Evolutionary conservation across 2,888 invertebrate species (phyloP).

Genomic region (Dione juno): DNA sequence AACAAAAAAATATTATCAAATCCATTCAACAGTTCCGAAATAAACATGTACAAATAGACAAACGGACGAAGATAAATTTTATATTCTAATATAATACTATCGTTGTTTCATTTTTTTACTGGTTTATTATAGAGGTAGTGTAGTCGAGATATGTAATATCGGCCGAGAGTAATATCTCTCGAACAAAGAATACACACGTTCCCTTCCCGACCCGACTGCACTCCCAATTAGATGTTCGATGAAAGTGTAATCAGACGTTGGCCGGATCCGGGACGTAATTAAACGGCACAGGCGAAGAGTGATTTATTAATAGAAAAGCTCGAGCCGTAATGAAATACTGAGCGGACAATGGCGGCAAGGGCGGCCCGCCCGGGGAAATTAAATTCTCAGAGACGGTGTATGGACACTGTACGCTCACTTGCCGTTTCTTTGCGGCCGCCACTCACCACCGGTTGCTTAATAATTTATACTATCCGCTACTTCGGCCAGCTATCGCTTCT

Average conservation of each 20-base stretch:
- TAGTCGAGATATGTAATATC: slow-evolving; percentile 61
- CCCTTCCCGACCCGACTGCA: slow-evolving; percentile 69
- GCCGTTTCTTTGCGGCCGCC: slow-evolving; percentile 69
- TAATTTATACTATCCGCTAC: slow-evolving; percentile 61
- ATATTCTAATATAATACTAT: too few species aligned
- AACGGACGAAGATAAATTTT: too few species aligned
- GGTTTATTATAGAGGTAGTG: neutral
- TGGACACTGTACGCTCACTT: slow-evolving; percentile 65
- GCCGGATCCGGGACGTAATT: slow-evolving; percentile 81
- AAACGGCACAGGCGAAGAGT: slow-evolving; percentile 82
- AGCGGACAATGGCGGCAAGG: slow-evolving; percentile 80
- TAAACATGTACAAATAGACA: too few species aligned
- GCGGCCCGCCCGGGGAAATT: slow-evolving; percentile 79
- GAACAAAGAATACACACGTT: slow-evolving; percentile 78
- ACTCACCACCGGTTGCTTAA: slow-evolving; percentile 63
- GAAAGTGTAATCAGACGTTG: slow-evolving; percentile 83
- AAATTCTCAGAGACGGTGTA: slow-evolving; percentile 75
- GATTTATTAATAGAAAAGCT: slow-evolving; percentile 84
- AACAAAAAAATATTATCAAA: too few species aligned
- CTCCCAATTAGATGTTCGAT: slow-evolving; percentile 83
- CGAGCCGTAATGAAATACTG: slow-evolving; percentile 83
- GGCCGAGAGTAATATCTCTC: slow-evolving; percentile 71
- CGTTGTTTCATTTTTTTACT: neutral
- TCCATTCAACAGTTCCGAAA: too few species aligned
- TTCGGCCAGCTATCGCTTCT: slow-evolving; percentile 49